phyloP scores from a whole-genome alignment of 2,888 invertebrate species.

The Vesta saturnalis region DNA sequence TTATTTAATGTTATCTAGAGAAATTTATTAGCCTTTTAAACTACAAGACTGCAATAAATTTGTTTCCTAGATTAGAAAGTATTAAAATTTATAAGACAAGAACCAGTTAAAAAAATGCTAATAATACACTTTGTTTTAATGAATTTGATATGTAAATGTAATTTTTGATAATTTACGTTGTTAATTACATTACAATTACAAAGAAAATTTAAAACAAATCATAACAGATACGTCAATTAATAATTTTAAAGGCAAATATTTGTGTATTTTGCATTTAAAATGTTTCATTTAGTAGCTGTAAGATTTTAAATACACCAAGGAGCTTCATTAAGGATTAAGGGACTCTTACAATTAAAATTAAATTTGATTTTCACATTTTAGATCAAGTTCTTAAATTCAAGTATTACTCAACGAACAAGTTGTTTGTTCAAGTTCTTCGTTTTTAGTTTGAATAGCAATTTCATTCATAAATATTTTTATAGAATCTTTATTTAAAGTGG shows the following conservation, averaged over 20 bases:
- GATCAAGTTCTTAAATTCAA: constrained; percentile 11
- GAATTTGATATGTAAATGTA: constrained; percentile 27
- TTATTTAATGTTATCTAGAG: constrained; percentile 54
- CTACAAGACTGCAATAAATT: constrained; percentile 52
- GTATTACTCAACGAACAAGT: constrained; percentile 2
- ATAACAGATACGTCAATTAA: constrained; percentile 1
- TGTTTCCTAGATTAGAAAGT: constrained; percentile 56
- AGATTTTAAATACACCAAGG: constrained; percentile 12
- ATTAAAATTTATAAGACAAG: constrained; percentile 54
- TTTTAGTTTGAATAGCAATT: neutral
- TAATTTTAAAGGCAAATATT: constrained; percentile 11
- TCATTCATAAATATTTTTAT: neutral
- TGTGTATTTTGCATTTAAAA: constrained; percentile 25
- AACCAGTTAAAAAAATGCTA: constrained; percentile 38
- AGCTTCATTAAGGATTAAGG: constrained; percentile 24
- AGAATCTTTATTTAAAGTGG: neutral
- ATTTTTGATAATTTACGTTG: constrained; percentile 24
- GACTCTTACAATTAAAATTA: constrained; percentile 26
- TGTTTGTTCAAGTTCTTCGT: constrained; percentile 1
- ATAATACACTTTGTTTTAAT: constrained; percentile 33
- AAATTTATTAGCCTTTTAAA: constrained; percentile 48
- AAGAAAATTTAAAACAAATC: neutral
- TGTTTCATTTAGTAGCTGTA: constrained; percentile 19
- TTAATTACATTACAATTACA: constrained; percentile 13
- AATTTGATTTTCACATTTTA: constrained; percentile 19